Evolutionary conservation across 2,113 vertebrate species (phyloP).

Genomic region (Tapirus terrestris): DNA sequence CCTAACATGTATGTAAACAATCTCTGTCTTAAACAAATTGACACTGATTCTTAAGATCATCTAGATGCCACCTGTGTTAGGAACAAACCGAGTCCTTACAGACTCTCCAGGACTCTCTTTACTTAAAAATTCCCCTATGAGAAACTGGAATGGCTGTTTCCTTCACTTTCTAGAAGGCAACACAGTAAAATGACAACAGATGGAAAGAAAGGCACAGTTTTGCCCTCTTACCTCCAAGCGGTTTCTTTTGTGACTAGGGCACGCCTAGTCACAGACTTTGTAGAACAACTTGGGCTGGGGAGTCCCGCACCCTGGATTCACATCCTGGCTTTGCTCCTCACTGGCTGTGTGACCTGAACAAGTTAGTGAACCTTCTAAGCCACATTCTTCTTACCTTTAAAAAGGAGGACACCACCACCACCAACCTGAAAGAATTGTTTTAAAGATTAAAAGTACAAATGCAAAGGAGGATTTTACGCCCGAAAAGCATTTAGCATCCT

Average conservation of each 20-base stretch:
- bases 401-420: neutral
- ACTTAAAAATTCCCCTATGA: neutral
- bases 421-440: neutral
- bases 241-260: neutral
- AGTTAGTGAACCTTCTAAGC: neutral
- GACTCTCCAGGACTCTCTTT: neutral
- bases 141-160: neutral
- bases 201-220: neutral
- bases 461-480: neutral
- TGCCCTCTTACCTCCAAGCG: neutral
- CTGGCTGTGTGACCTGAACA: neutral
- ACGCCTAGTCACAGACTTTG: neutral
- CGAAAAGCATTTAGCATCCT: neutral
- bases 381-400: neutral
- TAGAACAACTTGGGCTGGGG: neutral
- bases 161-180: neutral
- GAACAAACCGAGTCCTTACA: neutral
- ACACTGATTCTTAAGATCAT: neutral
- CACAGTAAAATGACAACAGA: neutral
- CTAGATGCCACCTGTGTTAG: no score
- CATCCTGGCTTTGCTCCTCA: neutral
- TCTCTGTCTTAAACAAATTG: neutral
- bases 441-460: neutral
- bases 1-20: rapidly evolving
- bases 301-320: neutral